phyloP scores from a whole-genome alignment of 2,888 invertebrate genomes.

The Copidosoma aretas region DNA sequence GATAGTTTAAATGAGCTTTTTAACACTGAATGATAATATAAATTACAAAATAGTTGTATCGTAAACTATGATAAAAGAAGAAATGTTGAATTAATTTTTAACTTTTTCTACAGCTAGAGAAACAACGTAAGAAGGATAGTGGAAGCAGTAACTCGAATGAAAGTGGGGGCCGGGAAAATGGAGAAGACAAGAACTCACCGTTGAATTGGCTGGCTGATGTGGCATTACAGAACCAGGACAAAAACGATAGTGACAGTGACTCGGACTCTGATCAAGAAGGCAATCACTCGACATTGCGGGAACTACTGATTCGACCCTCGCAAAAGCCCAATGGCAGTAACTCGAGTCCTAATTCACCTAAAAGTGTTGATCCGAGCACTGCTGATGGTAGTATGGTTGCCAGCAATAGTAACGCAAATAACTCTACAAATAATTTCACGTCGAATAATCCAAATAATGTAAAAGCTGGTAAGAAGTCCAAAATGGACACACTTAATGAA shows the following conservation, averaged over 20 bases:
- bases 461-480: constrained; percentile 67
- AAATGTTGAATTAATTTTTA: not conserved
- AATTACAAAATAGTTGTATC: not conserved
- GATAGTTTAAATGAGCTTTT: constrained; percentile 21
- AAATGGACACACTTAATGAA: constrained; percentile 75
- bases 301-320: constrained; percentile 78
- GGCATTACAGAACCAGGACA: constrained; percentile 69
- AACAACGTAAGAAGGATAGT: constrained; percentile 26
- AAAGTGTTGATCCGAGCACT: constrained; percentile 39
- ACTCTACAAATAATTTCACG: constrained; percentile 42
- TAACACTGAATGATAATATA: constrained; percentile 17
- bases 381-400: constrained; percentile 2
- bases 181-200: constrained; percentile 68
- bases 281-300: constrained; percentile 81
- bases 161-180: constrained; percentile 60
- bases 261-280: constrained; percentile 73
- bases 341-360: constrained; percentile 63
- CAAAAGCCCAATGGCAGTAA: constrained; percentile 63
- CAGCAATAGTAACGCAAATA: constrained; percentile 50
- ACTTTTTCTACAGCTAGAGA: constrained; percentile 14
- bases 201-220: constrained; percentile 74
- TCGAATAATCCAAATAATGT: constrained; percentile 45
- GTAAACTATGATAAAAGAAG: constrained; percentile 33
- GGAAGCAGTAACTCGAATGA: constrained; percentile 53
- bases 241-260: constrained; percentile 67